Evolutionary conservation across 2,113 vertebrate genomes (phyloP), one percentile per base, ranked within the genome.

Genomic region (Meleagris gallopavo): DNA sequence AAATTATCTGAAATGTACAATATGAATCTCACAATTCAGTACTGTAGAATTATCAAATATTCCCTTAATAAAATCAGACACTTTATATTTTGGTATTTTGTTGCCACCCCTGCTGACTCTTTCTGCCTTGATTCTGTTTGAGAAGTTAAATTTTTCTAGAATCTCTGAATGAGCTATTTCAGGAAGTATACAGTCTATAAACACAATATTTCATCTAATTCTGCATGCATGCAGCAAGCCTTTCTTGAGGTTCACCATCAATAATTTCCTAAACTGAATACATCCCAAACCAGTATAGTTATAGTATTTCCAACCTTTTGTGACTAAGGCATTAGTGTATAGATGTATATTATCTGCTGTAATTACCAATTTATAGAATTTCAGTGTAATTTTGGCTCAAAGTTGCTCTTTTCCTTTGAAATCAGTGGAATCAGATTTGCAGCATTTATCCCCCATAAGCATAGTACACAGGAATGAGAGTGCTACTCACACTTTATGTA

Each of bases 381-480:
- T n/a, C 16, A 55, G 55, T 6, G 4, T 81, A 80, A 69, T 70
- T 83, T 79, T 73, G 24, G 7, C 13, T 83, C 52, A 16, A 77
- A 61, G 36, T 54, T 1, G 0, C 10, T 55, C 9, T 84, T 91
- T 66, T 52, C 16, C 27, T 34, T 70, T 54, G 34, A 46, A 81
- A 70, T 70, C 19, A 57, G 30, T 0, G 45, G 6, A 91, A 70
- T 8, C 0, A 0, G 6, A 14, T 25, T 91, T 91, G 65, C 50
- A 70, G 10, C 22, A 25, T 7, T 62, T 75, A 29, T 30, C 11
- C 0, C 60, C 10, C 0, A 0, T 3, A 9, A 52, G 9, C 9
- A 41, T 65, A 72, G 10, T 29, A 30, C 6, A 32, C 1, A 2
- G 29, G 36, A 81, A 40, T 1, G 1, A 46, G n/a, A 80, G 41